Evolutionary conservation across 2,888 invertebrate species (phyloP), one percentile per base, ranked within the genome.

Genomic region (Pomacea canaliculata): DNA sequence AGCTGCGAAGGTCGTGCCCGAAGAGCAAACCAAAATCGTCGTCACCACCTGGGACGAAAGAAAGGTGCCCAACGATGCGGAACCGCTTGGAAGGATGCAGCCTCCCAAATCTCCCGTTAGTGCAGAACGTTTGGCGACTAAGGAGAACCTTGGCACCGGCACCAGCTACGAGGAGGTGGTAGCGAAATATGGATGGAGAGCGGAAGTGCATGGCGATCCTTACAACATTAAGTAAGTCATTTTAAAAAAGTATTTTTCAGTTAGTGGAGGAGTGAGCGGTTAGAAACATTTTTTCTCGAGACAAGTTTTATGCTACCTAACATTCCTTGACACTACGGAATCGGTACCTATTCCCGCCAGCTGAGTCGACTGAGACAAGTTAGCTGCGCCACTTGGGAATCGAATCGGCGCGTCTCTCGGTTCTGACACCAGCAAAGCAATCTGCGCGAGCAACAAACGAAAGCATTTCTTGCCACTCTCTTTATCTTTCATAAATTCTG

Each of bases 181-280:
- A 62, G 75, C 78, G 46, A 87, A 84, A 74, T 84, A 86, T 78
- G 89, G 89, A 18, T 90, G 90, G 90, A 79, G 85, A 68, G 78
- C 78, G 7, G 68, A 80, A 60, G 73, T 80, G 19, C 80, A 80
- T 56, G 80, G 80, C 19, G 80, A 80, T 56, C 80, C 80, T 5
- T 78, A 80, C 69, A 62, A 71, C 27, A 51, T 80, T 60, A 80
- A 80, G 80, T 80, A 66, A 75, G 78, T 5, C 37, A 37, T 37
- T 37, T 5, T 5, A 37, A 60, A 49, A 1, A 76, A 85, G 16
- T 7, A 51, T 4, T 71, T 4, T 74, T 19, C 62, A 13, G n/a
- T 62, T 62, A 2, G 60, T n/a, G n/a, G 60, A 5, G 37, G 37
- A 5, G 37, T 37, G 37, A 37, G 37, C 4, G 3, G 37, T 37